A percentile compares a stretch with the other conserved stretches of the same genome.
Conservation (phyloP, 2,888 invertebrate species). For the Netelia melanura region DNA sequence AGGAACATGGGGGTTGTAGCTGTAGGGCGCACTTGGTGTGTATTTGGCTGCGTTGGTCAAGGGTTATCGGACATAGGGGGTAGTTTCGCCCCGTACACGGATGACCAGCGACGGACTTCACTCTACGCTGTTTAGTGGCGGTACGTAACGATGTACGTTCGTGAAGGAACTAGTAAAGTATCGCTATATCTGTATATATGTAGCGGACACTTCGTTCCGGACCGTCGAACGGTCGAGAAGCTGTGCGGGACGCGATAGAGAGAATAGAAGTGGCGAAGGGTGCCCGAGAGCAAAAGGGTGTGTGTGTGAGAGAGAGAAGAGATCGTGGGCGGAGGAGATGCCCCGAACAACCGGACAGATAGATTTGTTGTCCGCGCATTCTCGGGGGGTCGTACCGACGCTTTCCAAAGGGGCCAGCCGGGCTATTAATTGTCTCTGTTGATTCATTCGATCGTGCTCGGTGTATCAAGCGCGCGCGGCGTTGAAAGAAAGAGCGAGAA, state of each 20-base stretch:
- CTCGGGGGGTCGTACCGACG: constrained; percentile 75
- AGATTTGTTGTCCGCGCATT: constrained; percentile 81
- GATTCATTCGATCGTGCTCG: constrained; percentile 84
- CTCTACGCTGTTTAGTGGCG: constrained; percentile 24
- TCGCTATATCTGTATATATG: constrained; percentile 18
- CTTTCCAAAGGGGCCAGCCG: constrained; percentile 79
- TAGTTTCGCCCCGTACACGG: constrained; percentile 54
- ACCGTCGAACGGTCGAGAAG: constrained; percentile 50
- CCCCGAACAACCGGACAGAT: constrained; percentile 74
- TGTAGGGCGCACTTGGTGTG: constrained; percentile 20
- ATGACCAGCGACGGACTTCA: constrained; percentile 49
- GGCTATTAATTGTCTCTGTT: constrained; percentile 84
- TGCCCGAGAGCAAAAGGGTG: constrained; percentile 28
- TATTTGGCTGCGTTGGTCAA: constrained; percentile 51
- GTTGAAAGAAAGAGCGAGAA: constrained; percentile 65
- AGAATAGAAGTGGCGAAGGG: constrained; percentile 10
- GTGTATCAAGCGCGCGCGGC: constrained; percentile 75
- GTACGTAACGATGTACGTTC: background rate
- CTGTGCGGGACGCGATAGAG: constrained; percentile 25
- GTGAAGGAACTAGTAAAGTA: background rate
- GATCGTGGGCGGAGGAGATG: constrained; percentile 66
- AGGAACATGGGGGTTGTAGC: background rate
- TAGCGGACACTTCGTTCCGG: constrained; percentile 57
- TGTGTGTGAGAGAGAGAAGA: constrained; percentile 24
- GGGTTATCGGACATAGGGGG: constrained; percentile 53